Evolutionary conservation across 2,113 vertebrate genomes (phyloP).

Genomic region (Anolis sagrei): DNA sequence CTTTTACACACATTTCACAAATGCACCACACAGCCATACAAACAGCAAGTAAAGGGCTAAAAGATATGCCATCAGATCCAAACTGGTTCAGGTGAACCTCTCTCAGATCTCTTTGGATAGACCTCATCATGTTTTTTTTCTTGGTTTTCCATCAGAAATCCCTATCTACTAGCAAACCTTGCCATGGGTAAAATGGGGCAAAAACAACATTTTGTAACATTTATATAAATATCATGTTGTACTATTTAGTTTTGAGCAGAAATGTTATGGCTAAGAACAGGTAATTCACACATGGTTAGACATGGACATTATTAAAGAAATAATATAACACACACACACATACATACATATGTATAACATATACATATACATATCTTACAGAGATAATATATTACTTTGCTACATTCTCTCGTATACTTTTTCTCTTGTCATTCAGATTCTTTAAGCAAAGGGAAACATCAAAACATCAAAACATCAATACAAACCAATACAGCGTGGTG

Average conservation of each 20-base stretch:
- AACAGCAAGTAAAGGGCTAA: not conserved
- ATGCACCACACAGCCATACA: not conserved
- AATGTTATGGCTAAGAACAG: not conserved
- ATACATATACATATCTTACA: too few relatives aligned
- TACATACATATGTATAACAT: too few relatives aligned
- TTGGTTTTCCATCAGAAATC: not conserved
- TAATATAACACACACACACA: too few relatives aligned
- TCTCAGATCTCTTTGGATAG: not conserved
- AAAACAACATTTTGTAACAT: not conserved
- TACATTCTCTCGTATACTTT: not conserved
- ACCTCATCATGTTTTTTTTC: not conserved
- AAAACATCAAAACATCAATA: too few relatives aligned
- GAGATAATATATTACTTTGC: not conserved
- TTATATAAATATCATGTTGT: not conserved
- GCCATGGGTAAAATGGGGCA: not conserved
- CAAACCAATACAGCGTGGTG: conserved; percentile 61
- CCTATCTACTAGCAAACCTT: not conserved
- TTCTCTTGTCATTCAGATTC: too few relatives aligned
- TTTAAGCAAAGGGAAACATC: not conserved
- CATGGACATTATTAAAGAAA: not conserved
- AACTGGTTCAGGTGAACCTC: not conserved
- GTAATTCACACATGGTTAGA: not conserved
- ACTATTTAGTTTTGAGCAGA: not conserved
- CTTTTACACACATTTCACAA: too few relatives aligned
- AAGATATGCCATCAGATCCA: not conserved